Evolutionary conservation across 2,797 vertebrate species (phyloP), one percentile per base, ranked within the genome.

Genomic region (Anguilla anguilla): DNA sequence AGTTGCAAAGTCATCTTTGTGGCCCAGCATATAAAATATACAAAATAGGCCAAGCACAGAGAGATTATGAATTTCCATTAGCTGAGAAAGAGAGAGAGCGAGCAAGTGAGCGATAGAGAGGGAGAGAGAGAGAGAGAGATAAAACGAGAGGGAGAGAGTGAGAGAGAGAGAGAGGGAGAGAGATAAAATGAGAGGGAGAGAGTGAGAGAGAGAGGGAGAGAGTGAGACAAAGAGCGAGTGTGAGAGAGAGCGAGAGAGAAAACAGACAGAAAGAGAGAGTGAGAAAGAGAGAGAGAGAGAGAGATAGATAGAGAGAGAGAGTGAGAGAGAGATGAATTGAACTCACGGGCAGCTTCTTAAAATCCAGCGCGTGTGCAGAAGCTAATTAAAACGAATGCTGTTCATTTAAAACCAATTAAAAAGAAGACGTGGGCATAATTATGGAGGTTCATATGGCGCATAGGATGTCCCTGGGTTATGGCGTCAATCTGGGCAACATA

Each of bases 341-440:
- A 89, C 61, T 84, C 2, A 19, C 25, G 86, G 88, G 85, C 77
- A 88, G 84, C n/a, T 81, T 82, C 88, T 86, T 88, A 83, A 87
- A 81, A 67, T 57, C 85, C 88, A 87, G 9, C 57, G 51, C 81
- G 72, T 86, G 61, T 59, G 69, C 31, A 77, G 59, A 59, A 90
- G 90, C 53, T 90, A 89, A 90, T 92, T 90, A 89, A 92, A 91
- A 89, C 53, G 6, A 85, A 90, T 88, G 85, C 59, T 72, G 85
- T 90, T 92, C 84, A 92, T 93, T 92, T 89, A 87, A 91, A 91
- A 92, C 86, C 82, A 90, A 91, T 91, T 91, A 90, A 91, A 91
- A 90, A 83, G 83, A 57, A 81, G 88, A 90, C 77, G 87, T 59
- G 83, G 53, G 89, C 88, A 85, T 89, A 88, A 89, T 91, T 84